phyloP scores from a whole-genome alignment of 2,888 invertebrate species.

The Deilephila porcellus region DNA sequence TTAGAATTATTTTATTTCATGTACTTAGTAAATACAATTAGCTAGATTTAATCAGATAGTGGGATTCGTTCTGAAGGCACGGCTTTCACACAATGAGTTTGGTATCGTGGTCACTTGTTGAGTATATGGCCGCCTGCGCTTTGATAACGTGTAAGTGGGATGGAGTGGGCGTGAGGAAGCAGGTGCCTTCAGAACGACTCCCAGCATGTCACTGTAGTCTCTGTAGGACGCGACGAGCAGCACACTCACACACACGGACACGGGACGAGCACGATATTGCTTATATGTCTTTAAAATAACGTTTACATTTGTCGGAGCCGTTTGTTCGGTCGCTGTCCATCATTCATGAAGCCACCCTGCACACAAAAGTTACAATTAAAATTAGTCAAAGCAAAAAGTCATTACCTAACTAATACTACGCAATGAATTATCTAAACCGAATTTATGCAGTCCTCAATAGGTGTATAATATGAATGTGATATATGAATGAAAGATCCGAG shows the following conservation, averaged over 20 bases:
- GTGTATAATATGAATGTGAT: neutral
- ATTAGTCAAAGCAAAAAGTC: neutral
- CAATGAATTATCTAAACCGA: neutral
- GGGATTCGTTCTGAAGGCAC: slow-evolving; percentile 44
- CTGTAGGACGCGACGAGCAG: slow-evolving; percentile 59
- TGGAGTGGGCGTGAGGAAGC: neutral
- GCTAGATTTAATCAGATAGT: slow-evolving; percentile 67
- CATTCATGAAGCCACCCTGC: slow-evolving; percentile 81
- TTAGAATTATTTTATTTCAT: slow-evolving; percentile 76
- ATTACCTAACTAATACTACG: neutral
- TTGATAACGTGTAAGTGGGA: neutral
- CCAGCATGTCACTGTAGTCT: slow-evolving; percentile 70
- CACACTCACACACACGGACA: slow-evolving; percentile 74
- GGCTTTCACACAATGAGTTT: neutral
- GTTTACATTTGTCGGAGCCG: slow-evolving; percentile 78
- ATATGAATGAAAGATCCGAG: neutral
- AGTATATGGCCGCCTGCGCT: neutral
- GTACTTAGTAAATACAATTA: slow-evolving; percentile 85
- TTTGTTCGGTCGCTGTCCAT: slow-evolving; percentile 82
- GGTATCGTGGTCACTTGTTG: neutral
- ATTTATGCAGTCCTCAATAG: neutral
- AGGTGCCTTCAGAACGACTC: slow-evolving; percentile 16
- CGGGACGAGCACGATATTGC: slow-evolving; percentile 63
- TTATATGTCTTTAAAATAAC: slow-evolving; percentile 45
- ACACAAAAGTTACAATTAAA: slow-evolving; percentile 30